Evolutionary conservation across 2,113 vertebrate species (phyloP).

Genomic region (Ageneiosus marmoratus): DNA sequence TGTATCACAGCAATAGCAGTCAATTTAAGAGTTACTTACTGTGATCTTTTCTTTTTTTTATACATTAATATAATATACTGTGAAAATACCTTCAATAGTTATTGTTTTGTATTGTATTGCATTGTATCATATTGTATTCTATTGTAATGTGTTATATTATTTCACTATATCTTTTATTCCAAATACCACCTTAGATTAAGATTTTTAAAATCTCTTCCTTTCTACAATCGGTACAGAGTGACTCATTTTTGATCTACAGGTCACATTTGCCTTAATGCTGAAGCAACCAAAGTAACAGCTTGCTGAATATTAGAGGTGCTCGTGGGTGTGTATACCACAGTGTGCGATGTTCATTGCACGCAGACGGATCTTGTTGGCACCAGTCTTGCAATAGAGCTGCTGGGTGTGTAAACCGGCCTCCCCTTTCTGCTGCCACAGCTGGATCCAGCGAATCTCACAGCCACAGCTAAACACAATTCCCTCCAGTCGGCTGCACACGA

Average conservation of each 20-base stretch:
- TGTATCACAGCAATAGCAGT: background rate
- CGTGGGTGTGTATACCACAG: constrained; percentile 77
- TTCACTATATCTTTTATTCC: background rate
- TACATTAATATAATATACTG: background rate
- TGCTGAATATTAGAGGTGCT: background rate
- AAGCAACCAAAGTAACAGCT: background rate
- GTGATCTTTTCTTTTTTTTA: background rate
- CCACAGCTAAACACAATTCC: constrained; percentile 92
- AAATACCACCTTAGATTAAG: background rate
- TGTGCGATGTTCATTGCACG: constrained; percentile 90
- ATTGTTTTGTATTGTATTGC: background rate
- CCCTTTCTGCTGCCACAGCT: constrained; percentile 92
- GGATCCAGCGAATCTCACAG: constrained; percentile 96
- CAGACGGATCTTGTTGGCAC: constrained; percentile 80
- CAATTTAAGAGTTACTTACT: background rate
- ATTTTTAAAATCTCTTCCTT: background rate
- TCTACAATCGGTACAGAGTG: background rate
- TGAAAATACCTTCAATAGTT: background rate
- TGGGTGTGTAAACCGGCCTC: constrained; percentile 87
- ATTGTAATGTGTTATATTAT: background rate
- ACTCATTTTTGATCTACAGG: background rate
- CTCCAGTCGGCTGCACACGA: constrained; percentile 81
- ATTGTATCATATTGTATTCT: background rate
- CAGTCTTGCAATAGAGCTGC: constrained; percentile 83
- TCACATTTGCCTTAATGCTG: background rate